Base-by-base conservation (phyloP, 2,113 vertebrate genomes). In the Corythornis madagascariensis region DNA sequence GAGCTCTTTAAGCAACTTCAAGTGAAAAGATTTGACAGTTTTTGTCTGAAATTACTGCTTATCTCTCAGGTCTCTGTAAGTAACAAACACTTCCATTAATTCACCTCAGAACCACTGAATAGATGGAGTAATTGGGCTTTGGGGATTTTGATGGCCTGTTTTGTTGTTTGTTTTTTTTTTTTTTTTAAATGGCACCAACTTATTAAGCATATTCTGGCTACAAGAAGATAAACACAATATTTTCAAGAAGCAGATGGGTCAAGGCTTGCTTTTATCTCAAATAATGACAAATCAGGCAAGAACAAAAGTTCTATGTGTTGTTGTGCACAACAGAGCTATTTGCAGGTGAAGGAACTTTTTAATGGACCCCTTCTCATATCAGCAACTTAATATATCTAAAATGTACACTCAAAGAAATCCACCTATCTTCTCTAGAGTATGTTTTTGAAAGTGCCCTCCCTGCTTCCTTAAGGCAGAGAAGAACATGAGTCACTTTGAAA, bases 21-120 rank as follows among this genome's bases (percentile, higher is more conserved):
- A 76, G 42, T 22, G 42, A 84, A 57, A 33, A 52, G 38, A 33
- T 71, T 75, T 70, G 86, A 74, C 65, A 90, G 59, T 11, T 86
- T 78, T 64, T 82, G 76, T 91, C 88, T 67, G n/a, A 60, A 84
- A 40, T 92, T 92, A 77, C 42, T 84, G 70, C 45, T 65, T 45
- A 45, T 84, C 65, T 56, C 73, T 67, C 60, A 75, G 48, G 57
- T 48, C 76, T 85, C 60, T 74, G 56, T 71, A 73, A 75, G 63
- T 38, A 82, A 73, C 25, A 76, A 74, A 79, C 22, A 72, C 40
- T 86, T 35, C 64, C 40, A 78, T 55, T 56, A 76, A 53, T 31
- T 56, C 69, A 81, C 43, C 55, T 76, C 42, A 74, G 47, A 87
- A 67, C n/a, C 35, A 22, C 40, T n/a, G 67, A 42, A 67, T 25